Evolutionary conservation across 2,797 vertebrate species (phyloP).

Genomic region (Chrysocyon brachyurus): DNA sequence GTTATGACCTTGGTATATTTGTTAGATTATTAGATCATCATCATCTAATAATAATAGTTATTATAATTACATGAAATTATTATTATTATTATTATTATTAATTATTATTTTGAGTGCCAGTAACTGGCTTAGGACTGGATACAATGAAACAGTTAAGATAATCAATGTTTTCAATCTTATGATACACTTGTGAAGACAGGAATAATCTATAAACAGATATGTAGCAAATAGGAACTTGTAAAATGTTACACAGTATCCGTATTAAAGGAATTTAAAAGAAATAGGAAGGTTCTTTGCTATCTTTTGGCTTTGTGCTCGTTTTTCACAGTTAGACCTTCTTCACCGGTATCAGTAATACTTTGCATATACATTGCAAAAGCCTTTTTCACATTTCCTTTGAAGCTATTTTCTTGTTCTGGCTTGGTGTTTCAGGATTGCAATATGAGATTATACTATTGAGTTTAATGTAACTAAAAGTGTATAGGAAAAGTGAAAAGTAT

Average conservation of each 20-base stretch:
- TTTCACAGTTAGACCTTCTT: neutral
- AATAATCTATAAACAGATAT: neutral
- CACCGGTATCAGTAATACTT: neutral
- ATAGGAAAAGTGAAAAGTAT: neutral
- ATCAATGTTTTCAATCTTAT: neutral
- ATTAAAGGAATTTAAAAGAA: neutral
- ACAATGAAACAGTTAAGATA: neutral
- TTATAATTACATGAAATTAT: neutral
- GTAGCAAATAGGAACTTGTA: neutral
- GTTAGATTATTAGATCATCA: neutral
- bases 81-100: no score
- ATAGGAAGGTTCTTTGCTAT: neutral
- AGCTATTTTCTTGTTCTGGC: neutral
- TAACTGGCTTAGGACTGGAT: neutral
- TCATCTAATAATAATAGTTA: neutral
- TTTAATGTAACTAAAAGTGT: neutral
- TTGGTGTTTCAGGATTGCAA: constrained; percentile 20
- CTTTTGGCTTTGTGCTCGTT: neutral
- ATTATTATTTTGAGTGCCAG: neutral
- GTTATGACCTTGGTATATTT: neutral
- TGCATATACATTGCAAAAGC: neutral
- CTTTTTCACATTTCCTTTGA: neutral
- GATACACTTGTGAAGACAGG: neutral
- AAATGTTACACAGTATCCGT: neutral
- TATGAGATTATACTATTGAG: neutral